phyloP scores from a whole-genome alignment of 2,113 vertebrate species.

The Sphaerodactylus townsendi region DNA sequence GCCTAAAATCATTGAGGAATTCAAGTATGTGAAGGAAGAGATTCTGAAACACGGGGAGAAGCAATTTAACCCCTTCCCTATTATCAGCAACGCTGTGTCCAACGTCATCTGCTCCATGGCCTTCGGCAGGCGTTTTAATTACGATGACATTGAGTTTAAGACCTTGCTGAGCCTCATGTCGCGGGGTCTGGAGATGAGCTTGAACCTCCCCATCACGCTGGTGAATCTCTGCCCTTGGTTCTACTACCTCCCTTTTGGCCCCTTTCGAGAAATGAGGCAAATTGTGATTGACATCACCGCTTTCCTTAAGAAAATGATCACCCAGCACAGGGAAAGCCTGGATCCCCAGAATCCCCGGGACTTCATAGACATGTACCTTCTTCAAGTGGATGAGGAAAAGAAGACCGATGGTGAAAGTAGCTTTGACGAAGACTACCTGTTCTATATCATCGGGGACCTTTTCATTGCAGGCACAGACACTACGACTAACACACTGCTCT shows the following conservation, averaged over 20 bases:
- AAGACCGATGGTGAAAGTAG: conserved; percentile 74
- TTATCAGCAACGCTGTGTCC: conserved; percentile 86
- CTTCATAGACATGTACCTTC: conserved; percentile 94
- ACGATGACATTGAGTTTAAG: conserved; percentile 84
- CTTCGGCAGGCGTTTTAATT: conserved; percentile 88
- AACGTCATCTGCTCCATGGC: conserved; percentile 93
- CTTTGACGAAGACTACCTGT: conserved; percentile 92
- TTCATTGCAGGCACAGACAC: conserved; percentile 97
- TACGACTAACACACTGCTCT: conserved; percentile 92
- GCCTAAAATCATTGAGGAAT: conserved; percentile 87
- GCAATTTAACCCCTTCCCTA: conserved; percentile 75
- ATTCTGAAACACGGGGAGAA: conserved; percentile 74
- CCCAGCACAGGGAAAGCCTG: conserved; percentile 81
- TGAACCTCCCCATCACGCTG: conserved; percentile 82
- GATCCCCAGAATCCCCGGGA: conserved; percentile 85
- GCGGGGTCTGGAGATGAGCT: conserved; percentile 82
- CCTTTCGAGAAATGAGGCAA: conserved; percentile 84
- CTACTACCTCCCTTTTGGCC: conserved; percentile 89
- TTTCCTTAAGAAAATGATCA: conserved; percentile 90
- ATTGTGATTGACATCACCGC: conserved; percentile 85
- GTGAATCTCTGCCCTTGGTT: conserved; percentile 89
- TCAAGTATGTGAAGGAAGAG: conserved; percentile 82
- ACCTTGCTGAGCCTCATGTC: conserved; percentile 85
- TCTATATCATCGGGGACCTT: conserved; percentile 93
- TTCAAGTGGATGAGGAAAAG: conserved; percentile 78